Evolutionary conservation across 2,888 invertebrate genomes (phyloP).

Genomic region (Xestobium rufovillosum): DNA sequence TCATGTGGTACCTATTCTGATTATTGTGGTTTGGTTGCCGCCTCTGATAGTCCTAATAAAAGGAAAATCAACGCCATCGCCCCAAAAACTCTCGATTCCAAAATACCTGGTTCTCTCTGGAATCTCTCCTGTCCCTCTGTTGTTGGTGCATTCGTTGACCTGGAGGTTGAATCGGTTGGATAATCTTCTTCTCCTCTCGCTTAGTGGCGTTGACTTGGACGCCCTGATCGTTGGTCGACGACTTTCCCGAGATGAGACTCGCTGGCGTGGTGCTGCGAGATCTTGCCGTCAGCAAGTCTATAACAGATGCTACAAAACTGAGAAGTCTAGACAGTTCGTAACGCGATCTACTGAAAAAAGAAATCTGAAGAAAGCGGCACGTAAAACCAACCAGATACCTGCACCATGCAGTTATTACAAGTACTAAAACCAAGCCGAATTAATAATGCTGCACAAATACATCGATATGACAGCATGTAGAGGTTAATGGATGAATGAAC

Average conservation of each 20-base stretch:
- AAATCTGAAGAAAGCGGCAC: conserved; percentile 25
- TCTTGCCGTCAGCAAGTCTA: conserved; percentile 64
- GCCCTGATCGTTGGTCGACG: conserved; percentile 79
- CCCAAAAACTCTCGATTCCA: neutral
- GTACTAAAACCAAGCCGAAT: too few species aligned
- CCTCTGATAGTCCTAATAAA: conserved; percentile 33
- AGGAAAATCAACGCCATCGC: too few species aligned
- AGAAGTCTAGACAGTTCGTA: conserved; percentile 26
- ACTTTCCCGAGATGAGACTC: conserved; percentile 64
- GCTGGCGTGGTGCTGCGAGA: conserved; percentile 80
- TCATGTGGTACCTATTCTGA: conserved; percentile 32
- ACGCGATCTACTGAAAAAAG: conserved; percentile 21
- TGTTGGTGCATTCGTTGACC: conserved; percentile 29
- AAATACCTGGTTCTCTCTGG: conserved; percentile 25
- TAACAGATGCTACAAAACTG: conserved; percentile 45
- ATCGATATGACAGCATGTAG: too few species aligned
- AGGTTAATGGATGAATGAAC: too few species aligned
- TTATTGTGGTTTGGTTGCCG: conserved; percentile 28
- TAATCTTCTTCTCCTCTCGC: conserved; percentile 37
- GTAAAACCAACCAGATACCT: too few species aligned
- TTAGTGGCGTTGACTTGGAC: conserved; percentile 55
- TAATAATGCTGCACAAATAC: too few species aligned
- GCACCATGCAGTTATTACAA: too few species aligned
- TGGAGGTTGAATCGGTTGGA: conserved; percentile 38
- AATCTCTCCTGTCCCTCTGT: conserved; percentile 36